Conservation (phyloP, 1,140 invertebrate species). For the Trialeurodes vaporariorum region DNA sequence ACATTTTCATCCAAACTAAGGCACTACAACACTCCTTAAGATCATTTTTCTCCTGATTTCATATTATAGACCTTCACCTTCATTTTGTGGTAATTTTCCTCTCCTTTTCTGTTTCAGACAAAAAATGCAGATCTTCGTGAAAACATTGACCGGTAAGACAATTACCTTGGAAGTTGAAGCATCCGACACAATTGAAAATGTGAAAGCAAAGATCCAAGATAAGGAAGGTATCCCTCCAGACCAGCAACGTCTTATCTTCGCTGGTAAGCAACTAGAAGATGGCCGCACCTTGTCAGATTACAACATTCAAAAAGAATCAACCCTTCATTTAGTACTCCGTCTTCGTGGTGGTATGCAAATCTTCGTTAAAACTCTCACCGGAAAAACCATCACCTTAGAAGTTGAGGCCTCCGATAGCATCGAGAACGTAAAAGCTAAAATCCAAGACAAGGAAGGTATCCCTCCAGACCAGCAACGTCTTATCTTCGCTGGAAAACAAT, state of each 20-base stretch:
- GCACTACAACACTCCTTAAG: no score
- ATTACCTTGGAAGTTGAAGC: constrained; percentile 88
- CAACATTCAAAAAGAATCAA: constrained; percentile 56
- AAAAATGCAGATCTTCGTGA: constrained; percentile 89
- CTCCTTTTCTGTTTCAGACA: constrained; percentile 10
- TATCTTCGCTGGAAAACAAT: constrained; percentile 54
- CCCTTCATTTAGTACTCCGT: constrained; percentile 59
- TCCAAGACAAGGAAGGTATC: constrained; percentile 57
- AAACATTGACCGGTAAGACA: constrained; percentile 86
- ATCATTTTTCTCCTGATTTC: no score
- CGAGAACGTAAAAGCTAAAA: constrained; percentile 65
- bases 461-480: constrained; percentile 49
- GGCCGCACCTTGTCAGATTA: constrained; percentile 64
- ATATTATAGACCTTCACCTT: no score
- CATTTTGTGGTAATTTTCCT: no score
- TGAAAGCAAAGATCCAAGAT: constrained; percentile 86
- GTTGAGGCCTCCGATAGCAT: constrained; percentile 49
- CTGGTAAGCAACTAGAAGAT: constrained; percentile 71
- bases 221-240: constrained; percentile 64
- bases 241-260: constrained; percentile 46
- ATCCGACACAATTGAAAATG: constrained; percentile 88
- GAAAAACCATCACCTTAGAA: constrained; percentile 48
- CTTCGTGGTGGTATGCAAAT: constrained; percentile 62
- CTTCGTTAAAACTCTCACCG: constrained; percentile 46
- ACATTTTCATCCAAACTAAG: no score